Evolutionary conservation across 1,140 invertebrate genomes (phyloP), one percentile per base, ranked within the genome.

Genomic region (Batillaria attramentaria): DNA sequence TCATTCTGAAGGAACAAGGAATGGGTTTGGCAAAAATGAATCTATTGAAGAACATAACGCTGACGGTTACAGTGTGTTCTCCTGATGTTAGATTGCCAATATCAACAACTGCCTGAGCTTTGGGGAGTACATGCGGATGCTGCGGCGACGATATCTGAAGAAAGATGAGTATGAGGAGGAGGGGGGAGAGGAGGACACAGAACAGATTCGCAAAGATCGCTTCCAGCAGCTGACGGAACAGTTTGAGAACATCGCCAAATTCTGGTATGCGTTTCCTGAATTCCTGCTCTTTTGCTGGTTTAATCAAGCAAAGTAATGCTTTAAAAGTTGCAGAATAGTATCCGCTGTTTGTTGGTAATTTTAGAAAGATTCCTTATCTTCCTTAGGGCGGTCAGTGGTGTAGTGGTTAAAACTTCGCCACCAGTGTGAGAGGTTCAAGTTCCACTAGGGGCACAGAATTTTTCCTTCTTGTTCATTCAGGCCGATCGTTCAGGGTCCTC

Each of bases 101-200:
- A 94, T 97, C 20, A 98, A 98, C 92, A 98, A 98, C 91, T 97
- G 97, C 88, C 91, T 96, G 77, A 94, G 96, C 87, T 95, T 98
- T 92, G 94, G 95, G 39, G 95, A 97, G 83, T 92, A 98, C 77
- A 95, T 96, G 54, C 94, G 95, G 82, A 95, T 97, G 90, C 95
- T 96, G 88, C 94, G 95, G 84, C 94, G 95, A 90, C 92, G 95
- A 6, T 97, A 97, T 90, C 95, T 95, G 94, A 90, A 92, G 84
- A 91, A 91, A 18, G 86, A 87, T 57, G 83, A 84, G 72, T 87
- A 88, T 72, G 82, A 85, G 42, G 82, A 89, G n/a, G 89, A 91
- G 82, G 91, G 91, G 31, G 84, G 84, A 1, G 86, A 87, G 20
- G 82, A 87, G 1, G 86, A 86, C 43, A 83, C 84, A 46, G 83